These are phyloP conservation scores for Aporrectodea caliginosa DNA, from an alignment of 1,140 invertebrate species.

Conservation along the genomic window DNA sequence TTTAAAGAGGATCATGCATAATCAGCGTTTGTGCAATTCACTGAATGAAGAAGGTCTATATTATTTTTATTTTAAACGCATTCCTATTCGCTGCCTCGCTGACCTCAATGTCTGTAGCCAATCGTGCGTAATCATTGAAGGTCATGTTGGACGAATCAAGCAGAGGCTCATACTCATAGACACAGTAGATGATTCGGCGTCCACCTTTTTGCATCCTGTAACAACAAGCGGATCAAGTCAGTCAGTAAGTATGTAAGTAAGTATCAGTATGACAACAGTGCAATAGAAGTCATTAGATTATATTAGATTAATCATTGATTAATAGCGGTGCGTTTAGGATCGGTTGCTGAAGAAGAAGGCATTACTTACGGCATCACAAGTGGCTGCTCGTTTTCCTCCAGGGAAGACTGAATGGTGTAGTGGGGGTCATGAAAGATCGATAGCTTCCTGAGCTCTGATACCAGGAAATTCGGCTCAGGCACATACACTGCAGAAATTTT, in stretches of 20 bases:
- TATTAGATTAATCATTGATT: too few relatives aligned
- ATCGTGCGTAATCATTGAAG: constrained; percentile 81
- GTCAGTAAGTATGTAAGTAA: too few relatives aligned
- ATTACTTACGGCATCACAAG: constrained; percentile 69
- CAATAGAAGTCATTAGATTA: too few relatives aligned
- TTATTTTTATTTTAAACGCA: too few relatives aligned
- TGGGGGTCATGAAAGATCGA: constrained; percentile 71
- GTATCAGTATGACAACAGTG: too few relatives aligned
- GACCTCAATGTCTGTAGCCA: constrained; percentile 84
- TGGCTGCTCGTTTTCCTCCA: constrained; percentile 56
- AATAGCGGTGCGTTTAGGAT: too few relatives aligned
- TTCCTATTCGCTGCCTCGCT: too few relatives aligned
- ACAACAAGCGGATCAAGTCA: too few relatives aligned
- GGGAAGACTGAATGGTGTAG: constrained; percentile 55
- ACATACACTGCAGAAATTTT: constrained; percentile 62
- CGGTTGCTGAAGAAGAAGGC: too few relatives aligned
- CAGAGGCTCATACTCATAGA: constrained; percentile 81
- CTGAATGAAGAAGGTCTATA: too few relatives aligned
- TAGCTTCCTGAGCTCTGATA: constrained; percentile 62
- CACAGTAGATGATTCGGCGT: constrained; percentile 69
- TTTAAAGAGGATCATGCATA: too few relatives aligned
- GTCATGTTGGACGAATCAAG: constrained; percentile 92
- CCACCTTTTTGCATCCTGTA: constrained; percentile 46
- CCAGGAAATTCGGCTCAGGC: constrained; percentile 63
- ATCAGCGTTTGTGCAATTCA: too few relatives aligned